Evolutionary conservation across 2,113 vertebrate species (phyloP).

Genomic region (Leucopsar rothschildi): DNA sequence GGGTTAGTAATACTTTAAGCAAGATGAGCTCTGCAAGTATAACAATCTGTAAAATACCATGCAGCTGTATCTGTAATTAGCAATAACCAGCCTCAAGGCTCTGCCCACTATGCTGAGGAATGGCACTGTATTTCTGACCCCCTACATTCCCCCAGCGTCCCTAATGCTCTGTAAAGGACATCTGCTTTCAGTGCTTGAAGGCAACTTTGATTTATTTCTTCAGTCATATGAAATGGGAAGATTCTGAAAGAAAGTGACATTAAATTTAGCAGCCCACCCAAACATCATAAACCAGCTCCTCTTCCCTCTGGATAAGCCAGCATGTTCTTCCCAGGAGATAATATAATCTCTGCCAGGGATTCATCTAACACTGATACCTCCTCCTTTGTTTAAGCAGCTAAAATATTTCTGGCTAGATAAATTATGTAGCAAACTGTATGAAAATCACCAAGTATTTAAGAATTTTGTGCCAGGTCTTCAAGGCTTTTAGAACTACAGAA

Average conservation of each 20-base stretch:
- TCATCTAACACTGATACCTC: not conserved
- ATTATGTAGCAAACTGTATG: not conserved
- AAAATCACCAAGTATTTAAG: not conserved
- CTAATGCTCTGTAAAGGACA: not conserved
- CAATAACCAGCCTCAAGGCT: not conserved
- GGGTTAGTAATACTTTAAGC: not conserved
- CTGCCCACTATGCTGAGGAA: not conserved
- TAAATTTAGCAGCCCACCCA: not conserved
- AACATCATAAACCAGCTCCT: not conserved
- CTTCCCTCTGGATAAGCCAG: not conserved
- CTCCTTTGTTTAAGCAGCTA: not conserved
- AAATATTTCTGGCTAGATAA: not conserved
- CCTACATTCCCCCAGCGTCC: not conserved
- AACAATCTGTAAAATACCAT: not conserved
- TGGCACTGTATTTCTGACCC: not conserved
- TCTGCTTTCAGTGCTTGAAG: rapidly evolving
- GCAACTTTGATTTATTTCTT: not conserved
- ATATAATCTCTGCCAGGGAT: not conserved
- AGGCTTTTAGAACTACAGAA: not conserved
- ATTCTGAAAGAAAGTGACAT: not conserved
- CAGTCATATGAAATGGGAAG: not conserved
- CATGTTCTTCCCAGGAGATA: not conserved
- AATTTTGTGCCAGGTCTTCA: not conserved
- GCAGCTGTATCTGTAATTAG: not conserved
- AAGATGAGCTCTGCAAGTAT: not conserved